phyloP scores from a whole-genome alignment of 2,888 invertebrate genomes.

The Metalampra italica region DNA sequence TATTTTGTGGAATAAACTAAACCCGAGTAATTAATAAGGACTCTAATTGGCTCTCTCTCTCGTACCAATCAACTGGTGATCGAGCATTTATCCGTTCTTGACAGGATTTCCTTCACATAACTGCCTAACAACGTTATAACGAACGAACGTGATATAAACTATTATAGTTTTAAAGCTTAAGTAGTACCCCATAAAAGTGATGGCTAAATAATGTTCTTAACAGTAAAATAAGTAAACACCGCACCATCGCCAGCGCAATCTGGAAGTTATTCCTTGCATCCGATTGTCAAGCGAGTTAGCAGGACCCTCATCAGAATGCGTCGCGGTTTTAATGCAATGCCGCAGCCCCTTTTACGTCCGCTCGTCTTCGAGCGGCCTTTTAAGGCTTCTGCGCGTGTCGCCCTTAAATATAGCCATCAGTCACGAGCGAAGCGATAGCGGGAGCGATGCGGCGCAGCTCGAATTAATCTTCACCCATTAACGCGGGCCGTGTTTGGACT shows the following conservation, averaged over 20 bases:
- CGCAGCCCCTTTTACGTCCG: conserved; percentile 40
- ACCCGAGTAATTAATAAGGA: neutral
- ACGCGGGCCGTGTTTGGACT: neutral
- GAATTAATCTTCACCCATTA: conserved; percentile 13
- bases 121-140: neutral
- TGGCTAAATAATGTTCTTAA: conserved; percentile 4
- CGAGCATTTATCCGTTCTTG: neutral
- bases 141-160: neutral
- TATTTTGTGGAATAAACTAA: neutral
- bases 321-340: conserved; percentile 27
- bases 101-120: conserved; percentile 1
- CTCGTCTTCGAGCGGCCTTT: conserved; percentile 37
- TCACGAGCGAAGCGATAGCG: conserved; percentile 33
- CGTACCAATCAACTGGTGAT: neutral
- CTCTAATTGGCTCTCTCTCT: no score
- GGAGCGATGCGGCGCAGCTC: conserved; percentile 18
- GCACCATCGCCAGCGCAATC: conserved; percentile 1
- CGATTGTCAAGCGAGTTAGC: conserved; percentile 28
- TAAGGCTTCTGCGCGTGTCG: conserved; percentile 42
- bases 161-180: neutral
- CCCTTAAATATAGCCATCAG: conserved; percentile 30
- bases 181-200: neutral
- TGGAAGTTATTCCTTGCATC: conserved; percentile 18
- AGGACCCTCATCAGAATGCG: conserved; percentile 27
- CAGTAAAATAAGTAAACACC: conserved; percentile 3